Percentiles rank a stretch among this genome's conserved stretches.
phyloP scores from a whole-genome alignment of 2,113 vertebrate genomes.

The Cranoglanis bouderius region DNA sequence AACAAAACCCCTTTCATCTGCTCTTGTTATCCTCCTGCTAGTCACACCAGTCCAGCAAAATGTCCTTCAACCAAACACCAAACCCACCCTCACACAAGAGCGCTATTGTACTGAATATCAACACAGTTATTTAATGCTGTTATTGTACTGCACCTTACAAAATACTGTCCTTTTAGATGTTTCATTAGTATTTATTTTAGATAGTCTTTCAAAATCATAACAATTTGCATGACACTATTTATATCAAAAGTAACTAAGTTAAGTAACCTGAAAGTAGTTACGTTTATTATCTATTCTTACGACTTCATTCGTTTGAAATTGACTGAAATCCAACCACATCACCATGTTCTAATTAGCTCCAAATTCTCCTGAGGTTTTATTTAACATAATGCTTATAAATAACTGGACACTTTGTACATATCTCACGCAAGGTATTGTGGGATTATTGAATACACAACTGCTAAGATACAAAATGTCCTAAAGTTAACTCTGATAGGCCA shows the following conservation, averaged over 20 bases:
- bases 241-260: background rate
- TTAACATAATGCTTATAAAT: background rate
- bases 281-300: background rate
- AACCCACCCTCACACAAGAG: background rate
- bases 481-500: background rate
- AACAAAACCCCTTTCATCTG: slow-evolving; percentile 45
- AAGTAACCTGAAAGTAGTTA: background rate
- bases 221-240: background rate
- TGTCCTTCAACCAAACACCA: background rate
- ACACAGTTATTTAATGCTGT: background rate
- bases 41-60: slow-evolving; percentile 27
- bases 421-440: background rate
- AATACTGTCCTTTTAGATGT: background rate
- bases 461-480: background rate
- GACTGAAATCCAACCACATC: background rate
- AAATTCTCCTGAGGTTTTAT: background rate
- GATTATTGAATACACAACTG: background rate
- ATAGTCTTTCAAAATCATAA: background rate
- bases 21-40: slow-evolving; percentile 6
- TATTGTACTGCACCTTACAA: background rate
- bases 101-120: no score
- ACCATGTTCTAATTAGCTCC: background rate
- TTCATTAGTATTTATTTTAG: background rate
- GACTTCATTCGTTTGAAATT: background rate
- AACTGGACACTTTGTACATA: background rate